Percentiles rank a stretch among this genome's conserved stretches.
phyloP scores from a whole-genome alignment of 2,888 invertebrate genomes.

The Mesoligia furuncula region DNA sequence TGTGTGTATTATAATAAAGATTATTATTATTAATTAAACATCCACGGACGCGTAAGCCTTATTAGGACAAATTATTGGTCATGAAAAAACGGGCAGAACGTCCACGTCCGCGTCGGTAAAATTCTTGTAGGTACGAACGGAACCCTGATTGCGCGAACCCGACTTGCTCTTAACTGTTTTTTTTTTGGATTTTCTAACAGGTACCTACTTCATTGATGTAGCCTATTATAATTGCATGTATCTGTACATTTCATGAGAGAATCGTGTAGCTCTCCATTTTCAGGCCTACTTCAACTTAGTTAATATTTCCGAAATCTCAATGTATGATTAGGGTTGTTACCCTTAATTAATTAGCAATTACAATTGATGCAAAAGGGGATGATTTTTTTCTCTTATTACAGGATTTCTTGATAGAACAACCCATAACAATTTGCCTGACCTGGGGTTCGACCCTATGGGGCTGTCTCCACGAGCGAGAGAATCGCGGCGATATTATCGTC shows the following conservation, averaged over 20 bases:
- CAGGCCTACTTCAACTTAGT: not conserved
- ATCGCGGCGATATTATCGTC: too few relatives aligned
- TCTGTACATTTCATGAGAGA: slow-evolving; percentile 13
- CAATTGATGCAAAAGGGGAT: too few relatives aligned
- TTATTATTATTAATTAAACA: too few relatives aligned
- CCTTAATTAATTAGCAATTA: too few relatives aligned
- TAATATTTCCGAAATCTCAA: not conserved
- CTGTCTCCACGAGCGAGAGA: too few relatives aligned
- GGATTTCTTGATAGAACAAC: not conserved
- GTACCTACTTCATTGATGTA: not conserved
- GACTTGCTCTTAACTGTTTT: slow-evolving; percentile 6
- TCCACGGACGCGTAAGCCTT: not conserved
- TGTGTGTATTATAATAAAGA: too few relatives aligned
- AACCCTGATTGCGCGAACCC: not conserved
- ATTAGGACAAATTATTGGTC: not conserved
- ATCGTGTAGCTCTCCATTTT: not conserved
- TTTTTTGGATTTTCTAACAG: slow-evolving; percentile 25
- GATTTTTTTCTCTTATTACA: too few relatives aligned
- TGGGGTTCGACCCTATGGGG: not conserved
- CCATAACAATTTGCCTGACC: not conserved
- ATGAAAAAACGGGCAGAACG: not conserved
- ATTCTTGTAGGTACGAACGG: not conserved
- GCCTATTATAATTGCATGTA: not conserved
- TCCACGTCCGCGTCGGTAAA: too few relatives aligned
- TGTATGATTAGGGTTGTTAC: not conserved